Base-by-base conservation (phyloP, 2,888 invertebrate genomes). In the Muscina levida region DNA sequence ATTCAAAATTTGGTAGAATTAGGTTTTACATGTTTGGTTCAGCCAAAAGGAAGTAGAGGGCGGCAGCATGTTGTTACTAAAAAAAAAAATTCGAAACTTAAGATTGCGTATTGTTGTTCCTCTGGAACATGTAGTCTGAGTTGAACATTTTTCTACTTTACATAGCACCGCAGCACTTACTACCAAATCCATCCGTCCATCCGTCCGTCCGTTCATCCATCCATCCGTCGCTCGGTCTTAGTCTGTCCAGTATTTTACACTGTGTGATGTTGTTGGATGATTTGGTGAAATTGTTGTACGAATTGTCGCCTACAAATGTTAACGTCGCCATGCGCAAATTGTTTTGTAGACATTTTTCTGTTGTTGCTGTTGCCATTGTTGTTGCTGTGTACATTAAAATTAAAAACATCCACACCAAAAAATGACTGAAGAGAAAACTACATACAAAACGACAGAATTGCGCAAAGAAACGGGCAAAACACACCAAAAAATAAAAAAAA, bases 241-340 rank as follows among this genome's bases (percentile, higher is more conserved):
- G 67, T 71, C 72, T 17, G 62, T 53, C 75, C 62, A 31, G 56
- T 15, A 53, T 17, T 72, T 31, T 39, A 31, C n/a, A n/a, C 37
- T 37, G 15, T 70, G n/a, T n/a, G n/a, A n/a, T n/a, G n/a, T n/a
- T n/a, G n/a, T n/a, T n/a, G 44, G 59, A 19, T 37, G 56, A 13
- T 31, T 31, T 31, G 24, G 31, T 46, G 59, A 59, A 59, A 59
- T 62, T 68, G 44, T 65, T 66, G 46, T 68, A 53, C 59, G 42
- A 42, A 77, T 57, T 78, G 73, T 65, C 82, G 82, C 77, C 83
- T 82, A 68, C 82, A 77, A 82, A 75, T 82, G 77, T 82, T 79
- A 70, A 81, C 81, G 83, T 80, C 82, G 80, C 82, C 82, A 82
- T 83, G 79, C 83, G 82, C 82, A 81, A 81, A 81, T 81, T 83